These are phyloP conservation scores for Hypsibius dujardini DNA, from an alignment of 1,140 invertebrate species.

Conservation along the genomic window DNA sequence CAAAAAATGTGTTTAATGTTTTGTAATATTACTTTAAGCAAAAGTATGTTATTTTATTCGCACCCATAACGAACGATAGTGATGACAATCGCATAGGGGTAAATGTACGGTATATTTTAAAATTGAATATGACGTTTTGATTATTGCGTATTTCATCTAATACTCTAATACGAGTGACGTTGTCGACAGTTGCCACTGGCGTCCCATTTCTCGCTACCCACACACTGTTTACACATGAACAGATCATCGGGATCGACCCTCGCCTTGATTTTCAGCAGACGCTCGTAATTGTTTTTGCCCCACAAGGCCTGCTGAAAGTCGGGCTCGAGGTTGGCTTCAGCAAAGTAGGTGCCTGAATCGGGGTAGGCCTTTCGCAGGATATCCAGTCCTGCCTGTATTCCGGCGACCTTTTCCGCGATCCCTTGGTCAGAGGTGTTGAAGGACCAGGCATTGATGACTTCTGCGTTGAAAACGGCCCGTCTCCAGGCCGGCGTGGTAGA, in stretches of 20 bases:
- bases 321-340: background rate
- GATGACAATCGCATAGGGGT: no score
- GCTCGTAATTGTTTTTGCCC: constrained; percentile 22
- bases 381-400: background rate
- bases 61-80: no score
- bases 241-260: constrained; percentile 23
- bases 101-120: no score
- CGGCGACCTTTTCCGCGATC: background rate
- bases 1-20: no score
- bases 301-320: constrained; percentile 23
- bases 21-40: no score
- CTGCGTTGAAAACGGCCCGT: background rate
- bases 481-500: background rate
- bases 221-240: constrained; percentile 23
- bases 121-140: no score
- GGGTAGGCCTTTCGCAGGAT: background rate
- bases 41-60: no score
- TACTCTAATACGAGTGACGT: background rate
- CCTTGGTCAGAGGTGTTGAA: background rate
- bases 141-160: no score
- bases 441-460: background rate
- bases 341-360: background rate
- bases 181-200: background rate
- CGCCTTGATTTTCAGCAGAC: constrained; percentile 22
- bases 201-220: constrained; percentile 22